Conservation (phyloP, 1,140 invertebrate genomes). For the Aphelinus atriplicis region DNA sequence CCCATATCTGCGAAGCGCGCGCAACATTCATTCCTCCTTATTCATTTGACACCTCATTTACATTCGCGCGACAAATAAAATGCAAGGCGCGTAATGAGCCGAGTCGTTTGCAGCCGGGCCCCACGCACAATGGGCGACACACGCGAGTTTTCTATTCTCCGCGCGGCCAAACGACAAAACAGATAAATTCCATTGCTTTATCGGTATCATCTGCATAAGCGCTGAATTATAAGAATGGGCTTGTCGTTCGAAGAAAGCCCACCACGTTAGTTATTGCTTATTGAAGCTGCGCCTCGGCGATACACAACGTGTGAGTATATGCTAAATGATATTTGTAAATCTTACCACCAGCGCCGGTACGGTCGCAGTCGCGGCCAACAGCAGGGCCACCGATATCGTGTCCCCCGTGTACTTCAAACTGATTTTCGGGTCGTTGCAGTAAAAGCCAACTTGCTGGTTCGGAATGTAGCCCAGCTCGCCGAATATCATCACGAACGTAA, state of each 20-base stretch:
- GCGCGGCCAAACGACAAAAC: background rate
- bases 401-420: conserved; percentile 71
- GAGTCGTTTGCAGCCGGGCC: too few relatives aligned
- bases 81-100: too few relatives aligned
- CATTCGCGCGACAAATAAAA: background rate
- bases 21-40: too few relatives aligned
- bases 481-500: background rate
- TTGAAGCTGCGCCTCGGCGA: too few relatives aligned
- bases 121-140: too few relatives aligned
- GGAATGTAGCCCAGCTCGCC: conserved; percentile 34
- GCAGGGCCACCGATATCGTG: conserved; percentile 64
- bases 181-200: background rate
- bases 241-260: too few relatives aligned
- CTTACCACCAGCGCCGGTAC: conserved; percentile 49
- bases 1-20: conserved; percentile 45
- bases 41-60: too few relatives aligned
- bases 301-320: too few relatives aligned
- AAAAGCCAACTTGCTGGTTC: conserved; percentile 63
- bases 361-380: conserved; percentile 31
- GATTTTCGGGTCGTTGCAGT: conserved; percentile 73
- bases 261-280: too few relatives aligned
- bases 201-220: too few relatives aligned
- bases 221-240: too few relatives aligned
- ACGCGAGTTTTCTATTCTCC: too few relatives aligned
- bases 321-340: conserved; percentile 25